Base-by-base conservation (phyloP, 2,888 invertebrate species). In the Aphodius granarius region DNA sequence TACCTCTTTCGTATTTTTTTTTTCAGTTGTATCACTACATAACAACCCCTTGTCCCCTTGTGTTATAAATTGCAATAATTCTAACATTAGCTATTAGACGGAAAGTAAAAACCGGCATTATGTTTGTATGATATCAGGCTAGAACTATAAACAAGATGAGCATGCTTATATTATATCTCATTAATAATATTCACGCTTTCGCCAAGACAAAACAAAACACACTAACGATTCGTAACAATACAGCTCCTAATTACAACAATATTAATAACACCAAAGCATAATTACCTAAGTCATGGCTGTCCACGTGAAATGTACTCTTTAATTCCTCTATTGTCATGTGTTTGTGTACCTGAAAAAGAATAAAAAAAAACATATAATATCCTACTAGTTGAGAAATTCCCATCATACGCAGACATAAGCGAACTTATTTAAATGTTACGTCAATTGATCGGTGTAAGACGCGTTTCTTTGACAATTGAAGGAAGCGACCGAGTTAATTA, bases 311-410 rank as follows among this genome's bases (percentile, higher is more conserved):
- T 79, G 96, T 92, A 84, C 91, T 91, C 86, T 91, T 91, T 84
- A 96, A 89, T 88, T 97, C 96, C 78, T 94, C 93, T 84, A 91
- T 87, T 81, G 94, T 94, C 96, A 97, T 96, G 86, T 93, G 93
- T 89, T 94, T 94, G 91, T 97, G 96, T 85, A 96, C 91, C 96
- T 96, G 93, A 73, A 92, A 92, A 86, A 85, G 64, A 63, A 71
- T 17, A 66, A 21, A 18, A 20, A 73, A 22, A 43, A 1, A 43
- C 9, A 43, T n/a, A n/a, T n/a, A n/a, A n/a, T n/a, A n/a, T n/a
- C n/a, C n/a, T n/a, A n/a, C n/a, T n/a, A 13, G 43, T 43, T 43
- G 43, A 43, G 43, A 43, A 43, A 43, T 43, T 43, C 43, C 43
- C 43, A 66, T 43, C 18, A 66, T 73, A 62, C 20, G 17, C 16